These are phyloP conservation scores for Luidia sarsii DNA, from an alignment of 53 echinoderm and acorn worm genomes.

Conservation along the genomic window DNA sequence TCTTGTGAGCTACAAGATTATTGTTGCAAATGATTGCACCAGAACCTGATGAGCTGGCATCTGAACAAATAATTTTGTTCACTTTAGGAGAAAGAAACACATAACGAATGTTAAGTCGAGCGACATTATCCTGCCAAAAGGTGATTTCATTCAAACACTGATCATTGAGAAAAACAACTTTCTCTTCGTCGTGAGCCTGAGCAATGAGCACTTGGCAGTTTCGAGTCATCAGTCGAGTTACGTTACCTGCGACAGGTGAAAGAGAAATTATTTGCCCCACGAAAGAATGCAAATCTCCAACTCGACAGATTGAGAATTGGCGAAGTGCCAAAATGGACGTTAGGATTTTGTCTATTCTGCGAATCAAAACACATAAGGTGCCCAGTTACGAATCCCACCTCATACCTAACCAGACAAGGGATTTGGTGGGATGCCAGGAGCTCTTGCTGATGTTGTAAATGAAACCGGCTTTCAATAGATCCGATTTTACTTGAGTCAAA, in stretches of 20 bases:
- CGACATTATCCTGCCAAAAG: too few relatives aligned
- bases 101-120: too few relatives aligned
- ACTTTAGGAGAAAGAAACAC: too few relatives aligned
- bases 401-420: background rate
- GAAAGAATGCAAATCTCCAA: too few relatives aligned
- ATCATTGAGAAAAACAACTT: background rate
- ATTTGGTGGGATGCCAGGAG: background rate
- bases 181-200: too few relatives aligned
- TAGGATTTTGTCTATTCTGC: background rate
- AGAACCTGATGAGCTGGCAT: background rate
- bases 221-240: background rate
- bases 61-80: background rate
- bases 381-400: background rate
- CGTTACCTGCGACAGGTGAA: too few relatives aligned
- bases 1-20: too few relatives aligned
- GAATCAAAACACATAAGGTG: background rate
- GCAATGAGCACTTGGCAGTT: too few relatives aligned
- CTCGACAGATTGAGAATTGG: too few relatives aligned
- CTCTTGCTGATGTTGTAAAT: too few relatives aligned
- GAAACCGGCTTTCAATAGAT: background rate
- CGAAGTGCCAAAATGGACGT: background rate
- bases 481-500: background rate
- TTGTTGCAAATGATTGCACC: constrained; percentile 27
- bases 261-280: too few relatives aligned
- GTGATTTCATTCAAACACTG: background rate